A percentile compares a stretch with the other conserved stretches of the same genome.
Evolutionary conservation across 2,113 vertebrate species (phyloP).

Genomic region (Acrocephalus arundinaceus): DNA sequence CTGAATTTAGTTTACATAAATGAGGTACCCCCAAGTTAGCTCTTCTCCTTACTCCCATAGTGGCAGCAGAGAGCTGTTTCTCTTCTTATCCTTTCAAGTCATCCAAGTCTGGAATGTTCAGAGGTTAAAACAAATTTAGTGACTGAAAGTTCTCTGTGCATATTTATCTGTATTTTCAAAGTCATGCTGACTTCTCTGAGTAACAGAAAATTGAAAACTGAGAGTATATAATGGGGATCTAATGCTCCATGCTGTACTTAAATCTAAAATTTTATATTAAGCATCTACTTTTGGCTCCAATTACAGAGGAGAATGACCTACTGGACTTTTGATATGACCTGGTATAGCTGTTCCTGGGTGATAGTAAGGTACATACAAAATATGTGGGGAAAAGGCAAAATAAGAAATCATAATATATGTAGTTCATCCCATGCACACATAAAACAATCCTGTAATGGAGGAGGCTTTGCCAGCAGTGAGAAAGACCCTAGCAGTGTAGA

Average conservation of each 20-base stretch:
- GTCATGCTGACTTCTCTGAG: background rate
- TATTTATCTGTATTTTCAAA: background rate
- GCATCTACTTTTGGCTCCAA: background rate
- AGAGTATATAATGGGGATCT: background rate
- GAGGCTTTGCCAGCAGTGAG: background rate
- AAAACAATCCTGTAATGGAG: background rate
- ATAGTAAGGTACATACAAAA: background rate
- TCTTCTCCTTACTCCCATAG: background rate
- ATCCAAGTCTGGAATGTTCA: background rate
- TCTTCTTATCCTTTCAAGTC: background rate
- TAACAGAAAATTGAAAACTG: background rate
- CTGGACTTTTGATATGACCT: background rate
- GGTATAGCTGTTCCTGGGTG: background rate
- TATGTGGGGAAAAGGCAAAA: background rate
- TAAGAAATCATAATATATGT: background rate
- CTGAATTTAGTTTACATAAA: background rate
- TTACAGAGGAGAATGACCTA: background rate
- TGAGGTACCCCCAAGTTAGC: background rate
- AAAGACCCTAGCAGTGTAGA: background rate
- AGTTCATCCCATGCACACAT: fast-evolving
- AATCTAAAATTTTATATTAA: background rate
- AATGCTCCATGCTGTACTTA: background rate
- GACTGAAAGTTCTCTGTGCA: background rate
- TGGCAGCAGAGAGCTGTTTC: background rate
- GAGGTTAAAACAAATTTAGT: background rate